phyloP scores from a whole-genome alignment of 2,888 invertebrate species.

The Bugulina stolonifera region DNA sequence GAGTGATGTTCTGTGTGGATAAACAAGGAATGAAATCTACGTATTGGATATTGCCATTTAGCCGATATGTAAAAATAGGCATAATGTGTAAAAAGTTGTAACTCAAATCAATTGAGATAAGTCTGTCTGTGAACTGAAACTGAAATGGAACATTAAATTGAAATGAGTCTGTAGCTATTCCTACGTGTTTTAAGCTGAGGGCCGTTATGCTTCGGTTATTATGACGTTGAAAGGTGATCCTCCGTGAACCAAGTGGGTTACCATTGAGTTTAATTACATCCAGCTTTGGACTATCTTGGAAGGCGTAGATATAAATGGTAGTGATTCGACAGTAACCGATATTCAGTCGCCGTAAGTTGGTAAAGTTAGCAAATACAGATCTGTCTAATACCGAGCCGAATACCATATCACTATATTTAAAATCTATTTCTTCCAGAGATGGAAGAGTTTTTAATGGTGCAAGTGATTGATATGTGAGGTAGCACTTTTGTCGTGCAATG shows the following conservation, averaged over 20 bases:
- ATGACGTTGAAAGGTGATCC: neutral
- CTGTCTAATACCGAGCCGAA: neutral
- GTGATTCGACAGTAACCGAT: neutral
- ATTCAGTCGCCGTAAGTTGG: neutral
- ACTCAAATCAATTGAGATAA: neutral
- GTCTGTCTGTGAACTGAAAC: neutral
- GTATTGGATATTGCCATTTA: too few species aligned
- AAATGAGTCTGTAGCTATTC: neutral
- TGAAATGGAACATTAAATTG: neutral
- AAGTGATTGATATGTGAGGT: neutral
- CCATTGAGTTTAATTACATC: neutral
- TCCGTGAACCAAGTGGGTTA: neutral
- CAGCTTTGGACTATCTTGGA: neutral
- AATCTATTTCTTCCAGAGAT: neutral
- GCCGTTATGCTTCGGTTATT: neutral
- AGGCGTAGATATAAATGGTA: neutral
- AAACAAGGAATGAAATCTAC: too few species aligned
- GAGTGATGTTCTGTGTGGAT: too few species aligned
- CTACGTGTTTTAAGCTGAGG: neutral
- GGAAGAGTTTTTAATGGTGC: neutral
- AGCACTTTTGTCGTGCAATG: neutral
- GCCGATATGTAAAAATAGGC: neutral
- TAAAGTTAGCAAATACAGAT: neutral
- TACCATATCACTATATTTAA: neutral
- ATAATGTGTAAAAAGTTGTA: neutral